A percentile compares a stretch with the other conserved stretches of the same genome.
Conservation (phyloP, 1,140 invertebrate species). For the Carcinoscorpius rotundicauda region DNA sequence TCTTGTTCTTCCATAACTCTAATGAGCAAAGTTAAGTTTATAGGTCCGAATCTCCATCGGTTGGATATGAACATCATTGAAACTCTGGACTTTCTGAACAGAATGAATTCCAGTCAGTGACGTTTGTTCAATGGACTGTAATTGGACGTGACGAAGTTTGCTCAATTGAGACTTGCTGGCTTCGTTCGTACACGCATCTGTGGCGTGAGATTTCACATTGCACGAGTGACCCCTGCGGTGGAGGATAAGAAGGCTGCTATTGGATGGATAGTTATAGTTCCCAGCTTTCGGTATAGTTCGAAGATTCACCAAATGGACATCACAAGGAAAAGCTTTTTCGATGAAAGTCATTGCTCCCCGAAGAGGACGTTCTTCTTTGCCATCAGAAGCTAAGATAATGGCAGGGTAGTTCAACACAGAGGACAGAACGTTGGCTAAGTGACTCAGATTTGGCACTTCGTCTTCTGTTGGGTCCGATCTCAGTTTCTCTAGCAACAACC, state of each 20-base stretch:
- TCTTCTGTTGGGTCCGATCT: conserved; percentile 22
- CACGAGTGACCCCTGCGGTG: conserved; percentile 48
- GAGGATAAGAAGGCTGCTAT: conserved; percentile 58
- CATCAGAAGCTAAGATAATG: conserved; percentile 54
- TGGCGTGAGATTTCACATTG: conserved; percentile 5
- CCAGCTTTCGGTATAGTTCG: conserved; percentile 51
- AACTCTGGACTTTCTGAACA: not conserved
- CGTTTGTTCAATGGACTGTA: conserved; percentile 8
- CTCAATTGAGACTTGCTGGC: not conserved
- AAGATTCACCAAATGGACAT: conserved; percentile 38
- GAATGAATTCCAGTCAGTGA: conserved; percentile 9
- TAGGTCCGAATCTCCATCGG: not conserved
- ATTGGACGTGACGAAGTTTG: conserved; percentile 8
- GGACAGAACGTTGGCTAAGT: conserved; percentile 54
- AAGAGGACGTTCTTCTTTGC: conserved; percentile 27
- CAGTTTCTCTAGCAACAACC: conserved; percentile 51
- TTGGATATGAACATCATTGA: not conserved
- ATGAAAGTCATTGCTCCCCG: conserved; percentile 31
- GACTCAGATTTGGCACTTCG: conserved; percentile 46
- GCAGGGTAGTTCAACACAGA: conserved; percentile 59
- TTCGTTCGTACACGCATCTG: conserved; percentile 4
- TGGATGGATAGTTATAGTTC: conserved; percentile 63
- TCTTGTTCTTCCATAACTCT: too few species aligned
- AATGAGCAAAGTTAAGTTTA: not conserved
- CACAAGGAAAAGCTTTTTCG: conserved; percentile 39